Evolutionary conservation across 2,797 vertebrate genomes (phyloP).

Genomic region (Labroides dimidiatus): DNA sequence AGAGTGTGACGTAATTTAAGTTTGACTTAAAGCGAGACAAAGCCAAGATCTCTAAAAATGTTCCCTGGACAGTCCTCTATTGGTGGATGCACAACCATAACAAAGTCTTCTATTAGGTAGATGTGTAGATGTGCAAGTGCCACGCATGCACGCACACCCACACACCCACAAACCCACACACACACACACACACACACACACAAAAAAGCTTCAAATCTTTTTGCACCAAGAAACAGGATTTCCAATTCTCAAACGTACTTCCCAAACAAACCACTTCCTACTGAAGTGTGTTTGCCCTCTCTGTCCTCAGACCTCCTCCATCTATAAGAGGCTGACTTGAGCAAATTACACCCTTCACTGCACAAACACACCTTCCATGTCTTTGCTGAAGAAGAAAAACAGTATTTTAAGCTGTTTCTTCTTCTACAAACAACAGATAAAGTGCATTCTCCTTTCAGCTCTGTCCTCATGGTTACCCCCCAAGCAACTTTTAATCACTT

Average conservation of each 20-base stretch:
- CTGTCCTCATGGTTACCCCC: slow-evolving; percentile 11
- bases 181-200: slow-evolving; percentile 1
- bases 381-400: slow-evolving; percentile 16
- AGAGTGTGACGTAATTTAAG: too few species aligned
- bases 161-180: neutral
- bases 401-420: slow-evolving; percentile 23
- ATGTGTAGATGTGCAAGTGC: too few species aligned
- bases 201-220: neutral
- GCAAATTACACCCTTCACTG: slow-evolving; percentile 54
- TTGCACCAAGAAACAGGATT: slow-evolving; percentile 16
- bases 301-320: slow-evolving; percentile 17
- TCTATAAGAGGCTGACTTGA: slow-evolving; percentile 52
- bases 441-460: neutral
- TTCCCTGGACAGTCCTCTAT: too few species aligned
- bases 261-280: slow-evolving; percentile 35
- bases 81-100: too few species aligned
- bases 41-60: too few species aligned
- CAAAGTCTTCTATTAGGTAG: too few species aligned
- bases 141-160: too few species aligned
- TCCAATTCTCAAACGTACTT: slow-evolving; percentile 27
- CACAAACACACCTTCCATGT: slow-evolving; percentile 47
- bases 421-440: slow-evolving; percentile 16
- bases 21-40: too few species aligned
- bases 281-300: slow-evolving; percentile 26
- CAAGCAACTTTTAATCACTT: slow-evolving; percentile 31